Percentiles rank a stretch among this genome's conserved stretches.
Conservation (phyloP, 1,140 invertebrate species). For the Nautilus pompilius region DNA sequence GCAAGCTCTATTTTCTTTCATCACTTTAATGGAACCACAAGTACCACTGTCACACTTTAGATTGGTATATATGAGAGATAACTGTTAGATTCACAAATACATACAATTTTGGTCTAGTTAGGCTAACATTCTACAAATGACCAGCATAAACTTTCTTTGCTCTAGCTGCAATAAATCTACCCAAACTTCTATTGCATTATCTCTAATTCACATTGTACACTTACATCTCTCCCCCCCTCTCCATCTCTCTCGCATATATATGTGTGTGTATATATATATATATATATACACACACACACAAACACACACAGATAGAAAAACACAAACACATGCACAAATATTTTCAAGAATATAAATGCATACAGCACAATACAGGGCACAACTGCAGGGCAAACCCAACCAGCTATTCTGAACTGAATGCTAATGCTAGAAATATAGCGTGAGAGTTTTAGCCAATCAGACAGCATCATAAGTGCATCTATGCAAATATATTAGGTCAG, state of each 20-base stretch:
- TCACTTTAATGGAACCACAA: too few species aligned
- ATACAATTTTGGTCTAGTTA: too few species aligned
- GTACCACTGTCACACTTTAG: too few species aligned
- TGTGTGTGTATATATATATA: not conserved
- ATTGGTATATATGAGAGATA: too few species aligned
- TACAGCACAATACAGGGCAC: not conserved
- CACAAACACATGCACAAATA: not conserved
- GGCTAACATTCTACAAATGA: not conserved
- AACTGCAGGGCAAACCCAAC: conserved; percentile 3
- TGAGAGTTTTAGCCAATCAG: conserved; percentile 4
- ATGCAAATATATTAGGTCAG: conserved; percentile 1
- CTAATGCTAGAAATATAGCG: conserved; percentile 3
- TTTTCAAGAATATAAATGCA: not conserved
- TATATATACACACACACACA: not conserved
- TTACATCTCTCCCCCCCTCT: not conserved
- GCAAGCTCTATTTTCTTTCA: too few species aligned
- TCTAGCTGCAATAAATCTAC: not conserved
- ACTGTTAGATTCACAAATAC: too few species aligned
- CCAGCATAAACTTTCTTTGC: not conserved
- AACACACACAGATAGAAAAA: not conserved
- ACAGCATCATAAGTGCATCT: not conserved
- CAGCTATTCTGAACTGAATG: not conserved
- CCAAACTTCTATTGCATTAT: too few species aligned
- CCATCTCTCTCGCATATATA: too few species aligned
- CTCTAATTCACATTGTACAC: not conserved